phyloP scores from a whole-genome alignment of 2,797 vertebrate genomes.

The Esox lucius region DNA sequence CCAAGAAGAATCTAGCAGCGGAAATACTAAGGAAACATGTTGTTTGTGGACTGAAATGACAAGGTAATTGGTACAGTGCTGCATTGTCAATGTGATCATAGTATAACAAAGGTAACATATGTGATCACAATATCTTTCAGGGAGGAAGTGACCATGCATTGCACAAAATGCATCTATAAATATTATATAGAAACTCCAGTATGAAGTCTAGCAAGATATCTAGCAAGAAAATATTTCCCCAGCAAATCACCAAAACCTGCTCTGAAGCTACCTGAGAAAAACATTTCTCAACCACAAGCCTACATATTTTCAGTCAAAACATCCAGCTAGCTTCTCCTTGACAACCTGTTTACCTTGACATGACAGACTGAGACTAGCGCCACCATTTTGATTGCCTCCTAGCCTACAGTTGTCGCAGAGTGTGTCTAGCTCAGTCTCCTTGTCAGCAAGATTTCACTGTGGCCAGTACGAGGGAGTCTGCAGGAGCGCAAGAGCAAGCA shows the following conservation, averaged over 20 bases:
- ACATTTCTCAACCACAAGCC: slow-evolving; percentile 33
- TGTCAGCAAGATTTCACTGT: slow-evolving; percentile 83
- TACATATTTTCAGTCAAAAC: slow-evolving; percentile 50
- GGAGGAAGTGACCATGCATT: background rate
- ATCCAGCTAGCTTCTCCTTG: slow-evolving; percentile 64
- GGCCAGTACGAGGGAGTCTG: slow-evolving; percentile 66
- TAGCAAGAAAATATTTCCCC: slow-evolving; percentile 42
- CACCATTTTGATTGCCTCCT: slow-evolving; percentile 83
- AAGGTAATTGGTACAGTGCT: background rate
- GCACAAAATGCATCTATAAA: background rate
- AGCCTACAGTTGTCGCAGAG: slow-evolving; percentile 76
- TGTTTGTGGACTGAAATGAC: background rate
- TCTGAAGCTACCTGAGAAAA: background rate
- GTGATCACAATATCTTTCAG: background rate
- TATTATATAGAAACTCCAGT: background rate
- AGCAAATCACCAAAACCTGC: slow-evolving; percentile 6
- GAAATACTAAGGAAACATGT: background rate
- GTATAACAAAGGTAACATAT: background rate
- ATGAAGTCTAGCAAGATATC: background rate
- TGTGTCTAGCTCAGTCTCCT: slow-evolving; percentile 73
- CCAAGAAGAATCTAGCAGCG: background rate
- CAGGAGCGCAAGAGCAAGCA: slow-evolving; percentile 56
- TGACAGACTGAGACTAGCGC: slow-evolving; percentile 71
- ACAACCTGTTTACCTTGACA: slow-evolving; percentile 78
- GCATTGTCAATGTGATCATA: background rate